Evolutionary conservation across 2,113 vertebrate species (phyloP).

Genomic region (pig (Sus scrofa)): T2T-Sscrofa CM000812.6:87273501-87274000

Average conservation of each 20-base stretch:
- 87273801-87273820: not conserved
- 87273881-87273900: not conserved
- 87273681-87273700: conserved; percentile 29
- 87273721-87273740: not conserved
- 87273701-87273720: not conserved
- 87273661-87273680: conserved; percentile 26
- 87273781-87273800: not conserved
- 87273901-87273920: not conserved
- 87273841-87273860: not conserved
- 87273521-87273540: not conserved
- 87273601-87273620: not conserved
- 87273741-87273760: not conserved
- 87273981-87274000: conserved; percentile 17
- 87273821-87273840: conserved; percentile 27
- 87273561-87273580: conserved; percentile 3
- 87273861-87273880: not conserved
- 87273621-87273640: not conserved
- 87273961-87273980: not conserved
- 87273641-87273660: not conserved
- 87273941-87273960: not conserved
- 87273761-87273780: not conserved
- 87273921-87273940: not conserved
- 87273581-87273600: not conserved
- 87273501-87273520: not conserved
- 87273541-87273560: not conserved